These are phyloP conservation scores for Tipula unca DNA, from an alignment of 2,888 invertebrate species.

Conservation along the genomic window DNA sequence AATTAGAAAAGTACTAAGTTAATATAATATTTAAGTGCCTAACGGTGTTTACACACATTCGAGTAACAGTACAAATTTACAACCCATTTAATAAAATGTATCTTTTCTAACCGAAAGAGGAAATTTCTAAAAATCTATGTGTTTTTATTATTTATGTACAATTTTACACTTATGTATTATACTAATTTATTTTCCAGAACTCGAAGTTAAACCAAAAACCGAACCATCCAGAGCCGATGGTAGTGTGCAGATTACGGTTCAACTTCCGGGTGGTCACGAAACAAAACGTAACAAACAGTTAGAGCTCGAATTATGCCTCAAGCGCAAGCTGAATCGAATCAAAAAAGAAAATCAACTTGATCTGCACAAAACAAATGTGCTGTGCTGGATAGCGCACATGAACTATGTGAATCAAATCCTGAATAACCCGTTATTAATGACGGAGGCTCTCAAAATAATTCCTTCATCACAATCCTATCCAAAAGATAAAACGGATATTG, in stretches of 20 bases:
- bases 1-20: constrained; percentile 30
- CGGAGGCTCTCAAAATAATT: constrained; percentile 60
- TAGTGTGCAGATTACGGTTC: constrained; percentile 67
- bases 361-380: constrained; percentile 77
- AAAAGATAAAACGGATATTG: constrained; percentile 59
- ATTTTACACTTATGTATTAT: constrained; percentile 17
- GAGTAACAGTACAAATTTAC: background rate
- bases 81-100: constrained; percentile 9
- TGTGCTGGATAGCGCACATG: constrained; percentile 76
- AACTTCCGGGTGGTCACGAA: constrained; percentile 48
- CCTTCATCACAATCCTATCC: constrained; percentile 70
- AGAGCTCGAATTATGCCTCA: constrained; percentile 67
- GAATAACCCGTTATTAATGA: constrained; percentile 58
- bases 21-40: background rate
- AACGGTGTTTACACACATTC: background rate
- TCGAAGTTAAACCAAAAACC: constrained; percentile 34
- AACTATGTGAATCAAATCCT: constrained; percentile 60
- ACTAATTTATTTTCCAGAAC: constrained; percentile 30
- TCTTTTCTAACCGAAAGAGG: background rate
- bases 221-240: constrained; percentile 48
- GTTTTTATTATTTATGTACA: background rate
- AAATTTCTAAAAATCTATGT: background rate
- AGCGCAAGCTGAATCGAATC: constrained; percentile 65
- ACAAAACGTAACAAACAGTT: constrained; percentile 50
- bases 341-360: constrained; percentile 70